A percentile compares a stretch with the other conserved stretches of the same genome.
These are phyloP conservation scores for Orycteropus afer DNA, from an alignment of 2,113 vertebrate genomes.

Conservation along the genomic window DNA sequence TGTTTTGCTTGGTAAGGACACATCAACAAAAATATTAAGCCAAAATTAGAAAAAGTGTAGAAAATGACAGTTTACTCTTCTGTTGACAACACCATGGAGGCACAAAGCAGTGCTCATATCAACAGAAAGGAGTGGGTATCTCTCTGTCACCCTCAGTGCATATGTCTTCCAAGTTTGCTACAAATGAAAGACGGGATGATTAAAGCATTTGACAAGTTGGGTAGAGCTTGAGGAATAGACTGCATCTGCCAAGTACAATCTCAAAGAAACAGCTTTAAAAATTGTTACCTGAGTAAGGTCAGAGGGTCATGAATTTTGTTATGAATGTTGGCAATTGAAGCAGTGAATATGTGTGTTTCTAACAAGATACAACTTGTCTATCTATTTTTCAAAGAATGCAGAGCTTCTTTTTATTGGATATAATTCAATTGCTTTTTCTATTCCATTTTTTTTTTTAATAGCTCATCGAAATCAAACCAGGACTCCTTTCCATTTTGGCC, in stretches of 20 bases:
- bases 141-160: fast-evolving
- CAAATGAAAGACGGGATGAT: not conserved
- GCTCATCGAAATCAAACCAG: slow-evolving; percentile 76
- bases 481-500: slow-evolving; percentile 76
- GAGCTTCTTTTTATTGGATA: slow-evolving; percentile 70
- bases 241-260: fast-evolving
- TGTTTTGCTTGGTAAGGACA: not conserved
- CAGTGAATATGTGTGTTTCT: slow-evolving; percentile 29
- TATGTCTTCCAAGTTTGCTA: not conserved
- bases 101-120: fast-evolving
- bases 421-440: slow-evolving; percentile 79
- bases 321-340: not conserved
- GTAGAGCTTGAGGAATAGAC: not conserved
- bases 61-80: fast-evolving
- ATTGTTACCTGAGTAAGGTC: not conserved
- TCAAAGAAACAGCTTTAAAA: not conserved
- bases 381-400: slow-evolving; percentile 70
- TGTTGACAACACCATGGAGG: fast-evolving
- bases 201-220: not conserved
- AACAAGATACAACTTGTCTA: slow-evolving; percentile 2
- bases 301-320: not conserved
- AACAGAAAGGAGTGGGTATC: not conserved
- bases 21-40: not conserved
- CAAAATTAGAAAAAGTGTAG: not conserved
- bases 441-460: slow-evolving; percentile 13